Evolutionary conservation across 2,888 invertebrate genomes (phyloP).

Genomic region (Andrena chrysosceles): DNA sequence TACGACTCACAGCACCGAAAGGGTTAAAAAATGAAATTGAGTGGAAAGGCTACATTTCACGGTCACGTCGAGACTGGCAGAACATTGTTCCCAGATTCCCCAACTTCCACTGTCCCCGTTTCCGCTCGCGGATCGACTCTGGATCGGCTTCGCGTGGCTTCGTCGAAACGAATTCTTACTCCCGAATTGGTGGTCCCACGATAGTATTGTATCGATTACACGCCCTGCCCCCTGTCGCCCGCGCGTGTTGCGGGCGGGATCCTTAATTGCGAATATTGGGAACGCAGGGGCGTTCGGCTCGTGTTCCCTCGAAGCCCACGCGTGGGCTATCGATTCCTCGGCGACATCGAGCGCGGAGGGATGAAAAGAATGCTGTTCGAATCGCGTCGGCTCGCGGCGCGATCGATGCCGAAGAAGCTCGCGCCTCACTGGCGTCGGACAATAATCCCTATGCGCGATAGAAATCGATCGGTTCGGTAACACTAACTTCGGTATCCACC

Average conservation of each 20-base stretch:
- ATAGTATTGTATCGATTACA: conserved; percentile 59
- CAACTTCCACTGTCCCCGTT: not conserved
- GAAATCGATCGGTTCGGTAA: conserved; percentile 3
- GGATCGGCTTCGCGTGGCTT: conserved; percentile 3
- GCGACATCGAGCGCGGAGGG: conserved; percentile 44
- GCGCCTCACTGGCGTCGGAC: conserved; percentile 1
- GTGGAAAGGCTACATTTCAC: no score
- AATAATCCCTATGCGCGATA: conserved; percentile 6
- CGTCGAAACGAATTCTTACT: conserved; percentile 45
- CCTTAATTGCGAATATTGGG: conserved; percentile 23
- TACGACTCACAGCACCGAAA: no score
- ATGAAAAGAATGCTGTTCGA: conserved; percentile 55
- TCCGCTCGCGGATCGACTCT: not conserved
- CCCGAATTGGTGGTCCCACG: conserved; percentile 61
- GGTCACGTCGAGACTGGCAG: no score
- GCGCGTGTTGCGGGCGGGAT: not conserved
- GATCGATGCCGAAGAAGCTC: conserved; percentile 33
- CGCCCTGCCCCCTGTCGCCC: not conserved
- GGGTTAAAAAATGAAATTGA: no score
- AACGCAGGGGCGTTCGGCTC: conserved; percentile 16
- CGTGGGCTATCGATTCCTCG: conserved; percentile 45
- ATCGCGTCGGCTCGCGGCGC: conserved; percentile 20
- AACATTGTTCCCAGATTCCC: no score
- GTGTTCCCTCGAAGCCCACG: conserved; percentile 25
- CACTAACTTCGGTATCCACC: not conserved